Percentiles rank a stretch among this genome's conserved stretches.
phyloP scores from a whole-genome alignment of 2,888 invertebrate genomes.

The Cyrtodaria siliqua region DNA sequence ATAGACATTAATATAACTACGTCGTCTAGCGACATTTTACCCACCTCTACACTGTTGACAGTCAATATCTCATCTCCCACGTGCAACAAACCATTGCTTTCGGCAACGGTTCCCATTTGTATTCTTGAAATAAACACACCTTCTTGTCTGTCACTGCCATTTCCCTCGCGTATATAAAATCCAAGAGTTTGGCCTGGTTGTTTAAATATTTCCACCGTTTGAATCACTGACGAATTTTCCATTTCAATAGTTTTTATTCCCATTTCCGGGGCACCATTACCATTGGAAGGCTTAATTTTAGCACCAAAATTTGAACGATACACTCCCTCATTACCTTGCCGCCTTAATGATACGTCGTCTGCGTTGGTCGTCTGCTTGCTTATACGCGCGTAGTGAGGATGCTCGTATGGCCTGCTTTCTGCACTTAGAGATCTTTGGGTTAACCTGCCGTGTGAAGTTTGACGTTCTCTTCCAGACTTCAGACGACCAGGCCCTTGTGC shows the following conservation, averaged over 20 bases:
- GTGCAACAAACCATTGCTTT: constrained; percentile 98
- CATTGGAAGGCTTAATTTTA: constrained; percentile 69
- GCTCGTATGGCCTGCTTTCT: constrained; percentile 52
- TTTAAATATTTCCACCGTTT: constrained; percentile 97
- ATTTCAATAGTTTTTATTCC: constrained; percentile 83
- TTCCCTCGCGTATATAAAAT: constrained; percentile 99
- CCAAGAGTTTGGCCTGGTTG: constrained; percentile 99
- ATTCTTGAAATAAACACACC: constrained; percentile 99
- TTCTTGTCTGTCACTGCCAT: constrained; percentile 97
- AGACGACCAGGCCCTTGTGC: constrained; percentile 77
- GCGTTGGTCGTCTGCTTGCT: background rate
- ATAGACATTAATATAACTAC: constrained; percentile 99
- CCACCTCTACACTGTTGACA: constrained; percentile 98
- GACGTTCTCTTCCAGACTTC: constrained; percentile 69
- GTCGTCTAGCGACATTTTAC: constrained; percentile 99
- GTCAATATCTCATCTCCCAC: constrained; percentile 99
- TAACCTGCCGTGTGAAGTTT: constrained; percentile 56
- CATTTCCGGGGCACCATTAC: constrained; percentile 81
- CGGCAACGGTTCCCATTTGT: constrained; percentile 98
- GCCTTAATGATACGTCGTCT: constrained; percentile 21
- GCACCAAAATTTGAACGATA: constrained; percentile 66
- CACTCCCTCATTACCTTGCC: constrained; percentile 40
- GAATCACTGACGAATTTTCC: constrained; percentile 82
- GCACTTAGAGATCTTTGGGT: constrained; percentile 59
- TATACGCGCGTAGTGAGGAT: constrained; percentile 26